Base-by-base conservation (phyloP, 2,113 vertebrate genomes). In the Electrona antarctica region DNA sequence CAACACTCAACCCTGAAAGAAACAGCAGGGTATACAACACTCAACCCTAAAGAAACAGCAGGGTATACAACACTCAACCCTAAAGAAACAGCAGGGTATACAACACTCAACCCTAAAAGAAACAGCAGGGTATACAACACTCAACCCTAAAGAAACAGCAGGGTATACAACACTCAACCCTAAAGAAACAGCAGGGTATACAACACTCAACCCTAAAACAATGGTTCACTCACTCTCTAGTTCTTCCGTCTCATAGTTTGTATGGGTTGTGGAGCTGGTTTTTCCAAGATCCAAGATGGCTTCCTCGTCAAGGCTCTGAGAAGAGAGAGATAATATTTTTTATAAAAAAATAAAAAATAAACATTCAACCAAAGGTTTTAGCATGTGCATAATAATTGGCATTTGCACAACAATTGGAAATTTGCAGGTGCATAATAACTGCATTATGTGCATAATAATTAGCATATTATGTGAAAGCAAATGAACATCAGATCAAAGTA, bases 241-340 rank as follows among this genome's bases (percentile, higher is more conserved):
- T 64, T 98, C 97, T 76, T 98, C 97, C 54, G 88, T 95, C 88
- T 97, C 97, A 69, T 95, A 96, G 90, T 96, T 96, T 72, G 96
- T 95, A 60, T 95, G 95, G 81, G 95, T 95, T 61, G 94, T 93
- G 88, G 96, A 97, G 86, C 96, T 98, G 83, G 91, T 94, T 94
- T 98, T 98, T 72, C 97, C 97, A 70, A 95, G 94, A 93, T 98
- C 97, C 79, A 98, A 95, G 75, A 97, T 70, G 7, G 96, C 97
- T 93, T 98, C 97, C 86, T 98, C 96, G 89, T 98, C 95, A 4
- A 95, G 93, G 91, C 97, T 95, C 97, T 98, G 74, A 86, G 66
- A 73, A 72, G 49, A 15, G 64, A 85, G 6, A 63, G 75, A 13
- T 21, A 21, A 21, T 21, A n/a, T n/a, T n/a, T n/a, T n/a, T n/a